Evolutionary conservation across 1,140 invertebrate genomes (phyloP).

Genomic region (Zaprionus taronus): DNA sequence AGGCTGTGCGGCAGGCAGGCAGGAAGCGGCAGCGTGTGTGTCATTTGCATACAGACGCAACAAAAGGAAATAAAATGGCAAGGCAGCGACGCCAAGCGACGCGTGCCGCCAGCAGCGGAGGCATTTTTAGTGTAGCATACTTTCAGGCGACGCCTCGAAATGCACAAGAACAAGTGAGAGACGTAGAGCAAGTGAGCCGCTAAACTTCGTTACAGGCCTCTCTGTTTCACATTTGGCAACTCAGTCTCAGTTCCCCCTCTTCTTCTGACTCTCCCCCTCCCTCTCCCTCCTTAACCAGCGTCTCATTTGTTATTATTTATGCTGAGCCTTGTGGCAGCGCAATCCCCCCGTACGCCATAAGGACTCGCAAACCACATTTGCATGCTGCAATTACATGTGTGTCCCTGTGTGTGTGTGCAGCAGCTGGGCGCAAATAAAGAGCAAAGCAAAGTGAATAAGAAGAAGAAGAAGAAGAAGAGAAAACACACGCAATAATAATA

Average conservation of each 20-base stretch:
- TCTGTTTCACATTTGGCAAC: neutral
- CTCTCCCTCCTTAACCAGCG: neutral
- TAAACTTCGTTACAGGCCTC: neutral
- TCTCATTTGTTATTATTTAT: constrained; percentile 81
- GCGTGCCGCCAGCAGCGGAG: constrained; percentile 65
- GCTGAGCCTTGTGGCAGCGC: constrained; percentile 67
- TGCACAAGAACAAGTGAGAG: constrained; percentile 8
- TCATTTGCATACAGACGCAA: constrained; percentile 66
- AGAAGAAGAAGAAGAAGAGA: constrained; percentile 35
- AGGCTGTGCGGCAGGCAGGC: constrained; percentile 21
- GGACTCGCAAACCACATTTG: constrained; percentile 36
- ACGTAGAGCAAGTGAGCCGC: neutral
- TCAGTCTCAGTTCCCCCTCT: neutral
- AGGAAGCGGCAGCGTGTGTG: constrained; percentile 19
- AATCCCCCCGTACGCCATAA: constrained; percentile 48
- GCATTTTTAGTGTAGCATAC: constrained; percentile 60
- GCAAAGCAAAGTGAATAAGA: constrained; percentile 38
- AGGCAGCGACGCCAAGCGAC: constrained; percentile 18
- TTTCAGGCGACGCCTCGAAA: constrained; percentile 51
- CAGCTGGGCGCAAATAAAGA: constrained; percentile 35
- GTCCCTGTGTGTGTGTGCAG: constrained; percentile 14
- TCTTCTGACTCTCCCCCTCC: too few species aligned
- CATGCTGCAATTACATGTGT: constrained; percentile 40
- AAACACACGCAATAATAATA: constrained; percentile 64
- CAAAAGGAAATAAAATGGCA: constrained; percentile 46